Evolutionary conservation across 2,797 vertebrate genomes (phyloP).

Genomic region (Centropyge bicolor): DNA sequence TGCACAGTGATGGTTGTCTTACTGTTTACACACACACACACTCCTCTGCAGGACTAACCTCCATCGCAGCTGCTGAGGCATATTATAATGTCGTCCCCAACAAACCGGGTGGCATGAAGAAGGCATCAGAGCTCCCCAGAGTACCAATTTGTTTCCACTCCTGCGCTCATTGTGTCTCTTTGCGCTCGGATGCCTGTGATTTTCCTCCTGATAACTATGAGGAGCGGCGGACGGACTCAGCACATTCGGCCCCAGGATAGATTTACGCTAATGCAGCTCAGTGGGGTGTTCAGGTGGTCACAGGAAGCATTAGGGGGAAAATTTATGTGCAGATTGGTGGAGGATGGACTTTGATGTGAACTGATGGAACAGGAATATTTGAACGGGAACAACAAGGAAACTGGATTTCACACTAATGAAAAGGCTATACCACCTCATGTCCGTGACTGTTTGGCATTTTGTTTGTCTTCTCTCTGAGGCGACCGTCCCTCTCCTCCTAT

Average conservation of each 20-base stretch:
- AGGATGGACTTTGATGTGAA: constrained; percentile 4
- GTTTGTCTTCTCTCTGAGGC: neutral
- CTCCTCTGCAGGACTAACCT: constrained; percentile 4
- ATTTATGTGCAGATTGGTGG: constrained; percentile 27
- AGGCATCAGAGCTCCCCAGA: constrained; percentile 55
- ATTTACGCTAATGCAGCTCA: constrained; percentile 32
- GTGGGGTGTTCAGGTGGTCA: constrained; percentile 14
- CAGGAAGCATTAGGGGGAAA: constrained; percentile 15
- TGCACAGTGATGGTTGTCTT: neutral
- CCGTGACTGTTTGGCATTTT: neutral
- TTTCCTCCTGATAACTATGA: constrained; percentile 51
- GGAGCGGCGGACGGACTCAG: constrained; percentile 25
- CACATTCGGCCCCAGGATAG: constrained; percentile 36
- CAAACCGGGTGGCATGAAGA: constrained; percentile 32
- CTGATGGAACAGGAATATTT: constrained; percentile 16
- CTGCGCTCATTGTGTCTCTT: constrained; percentile 59
- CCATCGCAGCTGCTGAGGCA: constrained; percentile 23
- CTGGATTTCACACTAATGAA: constrained; percentile 9
- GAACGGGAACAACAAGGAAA: constrained; percentile 8
- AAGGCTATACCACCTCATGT: neutral
- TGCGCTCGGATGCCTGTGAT: constrained; percentile 54
- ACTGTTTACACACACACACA: constrained; percentile 29
- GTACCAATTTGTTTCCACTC: constrained; percentile 68
- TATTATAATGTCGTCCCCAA: constrained; percentile 34
- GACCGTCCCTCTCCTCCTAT: neutral